Base-by-base conservation (phyloP, 1,140 invertebrate genomes). In the Leptoteleia sp. region DNA sequence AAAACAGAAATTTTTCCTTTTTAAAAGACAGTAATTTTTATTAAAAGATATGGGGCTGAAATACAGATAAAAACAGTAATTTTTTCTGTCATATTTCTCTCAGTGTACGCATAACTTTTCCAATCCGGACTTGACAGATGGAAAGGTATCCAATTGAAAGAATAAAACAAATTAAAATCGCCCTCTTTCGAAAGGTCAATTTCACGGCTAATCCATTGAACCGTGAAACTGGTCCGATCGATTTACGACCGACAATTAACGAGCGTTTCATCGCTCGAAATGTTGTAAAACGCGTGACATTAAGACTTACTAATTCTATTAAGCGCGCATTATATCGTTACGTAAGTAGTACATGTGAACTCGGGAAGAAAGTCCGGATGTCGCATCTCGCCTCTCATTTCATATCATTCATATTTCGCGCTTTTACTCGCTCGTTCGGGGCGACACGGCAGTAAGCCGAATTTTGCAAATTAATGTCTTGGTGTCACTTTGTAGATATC, bases 401-500 rank as follows among this genome's bases (percentile, higher is more conserved):
- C n/a, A n/a, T n/a, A n/a, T 29, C 38, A 22, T 31, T 50, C 11
- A 1, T n/a, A n/a, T n/a, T 12, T 17, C 22, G 8, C 50, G 16
- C 5, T 22, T 22, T 22, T n/a, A n/a, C n/a, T n/a, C n/a, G n/a
- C n/a, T n/a, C n/a, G n/a, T n/a, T n/a, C n/a, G n/a, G n/a, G n/a
- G n/a, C 19, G 19, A 3, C 19, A 22, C 2, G 19, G 2, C 19
- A n/a, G 35, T 7, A 38, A 40, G 25, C 50, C 11, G 35, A 31
- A 37, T 19, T 43, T 43, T 22, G 4, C 35, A 11, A 38, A 25
- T 22, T 25, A 16, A 42, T 15, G 11, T 33, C 1, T 22, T 17
- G n/a, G 43, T 48, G 45, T 35, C 31, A 48, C 29, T 48, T 50
- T 62, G 45, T 52, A 38, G 59, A 48, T 62, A 29, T n/a, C 13